Evolutionary conservation across 2,888 invertebrate species (phyloP), one percentile per base, ranked within the genome.

Genomic region (Drosophila kambysellisi): DNA sequence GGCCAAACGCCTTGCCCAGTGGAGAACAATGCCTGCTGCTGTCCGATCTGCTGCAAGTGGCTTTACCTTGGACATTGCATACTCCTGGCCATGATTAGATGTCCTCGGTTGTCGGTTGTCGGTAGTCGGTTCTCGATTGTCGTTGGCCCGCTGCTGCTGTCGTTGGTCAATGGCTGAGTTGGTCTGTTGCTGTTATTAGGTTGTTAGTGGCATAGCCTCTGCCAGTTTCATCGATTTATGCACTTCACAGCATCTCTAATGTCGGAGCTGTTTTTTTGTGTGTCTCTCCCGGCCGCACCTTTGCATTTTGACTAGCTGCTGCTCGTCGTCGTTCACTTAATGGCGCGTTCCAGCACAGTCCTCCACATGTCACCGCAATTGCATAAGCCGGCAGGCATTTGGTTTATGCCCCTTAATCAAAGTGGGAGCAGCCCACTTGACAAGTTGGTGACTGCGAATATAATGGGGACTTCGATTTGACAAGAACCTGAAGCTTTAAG

Each of bases 161-260:
- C 48, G 54, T 33, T 63, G 64, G 56, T 60, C 68, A 30, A 75
- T 61, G 67, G 79, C 30, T 70, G 57, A 68, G 59, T 71, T 67
- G 81, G 80, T 57, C 71, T 62, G 67, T 56, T 83, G 84, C 91
- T 90, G 85, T 86, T 90, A 86, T 88, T 89, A 86, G 92, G 90
- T 92, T 91, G 91, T 91, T 91, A 91, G 90, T 90, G 91, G 81
- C 81, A 79, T 74, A 74, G 90, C 85, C 87, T 72, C 71, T 82
- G 86, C 87, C 86, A 91, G 84, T 85, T 77, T 80, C 91, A 90
- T 91, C 92, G 91, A 91, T 91, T 90, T 90, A 91, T 91, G 88
- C 83, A 82, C 79, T 81, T 81, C 77, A 81, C 81, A 86, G 78
- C 90, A 82, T 86, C 89, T 86, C 91, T 81, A 87, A 83, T 87